Evolutionary conservation across 2,888 invertebrate genomes (phyloP).

Genomic region (Sinelater perroti): DNA sequence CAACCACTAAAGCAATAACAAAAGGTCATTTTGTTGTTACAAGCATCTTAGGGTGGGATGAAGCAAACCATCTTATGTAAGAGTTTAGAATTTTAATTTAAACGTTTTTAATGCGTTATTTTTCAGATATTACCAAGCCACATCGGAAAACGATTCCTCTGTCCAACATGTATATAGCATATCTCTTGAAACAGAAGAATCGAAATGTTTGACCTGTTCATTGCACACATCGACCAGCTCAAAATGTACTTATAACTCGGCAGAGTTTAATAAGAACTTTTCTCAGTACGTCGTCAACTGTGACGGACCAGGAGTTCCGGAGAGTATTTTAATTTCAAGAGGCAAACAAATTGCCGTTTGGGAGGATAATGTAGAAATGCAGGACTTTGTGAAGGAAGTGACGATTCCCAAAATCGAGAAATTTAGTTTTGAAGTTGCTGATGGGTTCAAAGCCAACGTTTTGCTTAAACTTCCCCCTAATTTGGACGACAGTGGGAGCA

Average conservation of each 20-base stretch:
- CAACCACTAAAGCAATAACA: slow-evolving; percentile 62
- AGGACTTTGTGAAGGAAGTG: slow-evolving; percentile 61
- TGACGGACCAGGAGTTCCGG: slow-evolving; percentile 85
- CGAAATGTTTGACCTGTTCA: slow-evolving; percentile 81
- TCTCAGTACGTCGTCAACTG: slow-evolving; percentile 80
- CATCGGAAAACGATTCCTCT: slow-evolving; percentile 76
- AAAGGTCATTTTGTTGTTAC: slow-evolving; percentile 75
- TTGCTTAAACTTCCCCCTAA: slow-evolving; percentile 77
- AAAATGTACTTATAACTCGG: slow-evolving; percentile 74
- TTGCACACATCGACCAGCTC: slow-evolving; percentile 62
- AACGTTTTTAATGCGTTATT: too few species aligned
- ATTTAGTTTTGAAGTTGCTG: slow-evolving; percentile 70
- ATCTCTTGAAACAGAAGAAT: slow-evolving; percentile 61
- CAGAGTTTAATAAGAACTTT: slow-evolving; percentile 72
- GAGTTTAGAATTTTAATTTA: too few species aligned
- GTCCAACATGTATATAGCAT: slow-evolving; percentile 84
- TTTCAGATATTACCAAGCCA: slow-evolving; percentile 85
- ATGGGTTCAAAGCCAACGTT: slow-evolving; percentile 77
- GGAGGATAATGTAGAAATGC: slow-evolving; percentile 72
- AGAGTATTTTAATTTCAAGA: slow-evolving; percentile 69
- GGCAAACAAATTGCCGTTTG: slow-evolving; percentile 65
- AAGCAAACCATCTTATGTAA: slow-evolving; percentile 68
- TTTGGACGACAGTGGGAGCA: slow-evolving; percentile 70
- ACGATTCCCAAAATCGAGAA: slow-evolving; percentile 68
- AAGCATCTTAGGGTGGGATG: slow-evolving; percentile 79